A percentile compares a stretch with the other conserved stretches of the same genome.
Evolutionary conservation across 1,140 invertebrate genomes (phyloP).

Genomic region (Drosophila pachea): DNA sequence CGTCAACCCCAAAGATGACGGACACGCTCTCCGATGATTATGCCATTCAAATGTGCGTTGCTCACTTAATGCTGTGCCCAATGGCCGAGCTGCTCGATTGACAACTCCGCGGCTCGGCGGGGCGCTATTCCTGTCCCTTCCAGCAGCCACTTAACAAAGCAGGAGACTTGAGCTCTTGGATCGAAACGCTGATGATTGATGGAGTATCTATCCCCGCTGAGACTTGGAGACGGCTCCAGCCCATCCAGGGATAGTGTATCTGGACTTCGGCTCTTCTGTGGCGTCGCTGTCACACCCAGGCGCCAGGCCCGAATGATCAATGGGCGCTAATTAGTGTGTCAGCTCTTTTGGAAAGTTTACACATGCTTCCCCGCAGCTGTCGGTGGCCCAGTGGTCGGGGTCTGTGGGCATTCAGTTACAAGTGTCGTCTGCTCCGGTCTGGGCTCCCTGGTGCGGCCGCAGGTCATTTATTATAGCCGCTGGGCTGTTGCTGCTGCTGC

Average conservation of each 20-base stretch:
- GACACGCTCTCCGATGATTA: slow-evolving; percentile 44
- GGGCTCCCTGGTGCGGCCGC: slow-evolving; percentile 57
- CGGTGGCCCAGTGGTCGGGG: slow-evolving; percentile 8
- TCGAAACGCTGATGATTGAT: no score
- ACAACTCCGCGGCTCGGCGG: slow-evolving; percentile 14
- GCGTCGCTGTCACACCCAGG: slow-evolving; percentile 53
- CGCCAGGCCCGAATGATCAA: slow-evolving; percentile 68
- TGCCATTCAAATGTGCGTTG: slow-evolving; percentile 52
- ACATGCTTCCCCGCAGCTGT: slow-evolving; percentile 49
- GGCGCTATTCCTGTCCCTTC: neutral
- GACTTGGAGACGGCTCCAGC: no score
- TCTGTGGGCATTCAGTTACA: slow-evolving; percentile 53
- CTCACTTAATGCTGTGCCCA: slow-evolving; percentile 15
- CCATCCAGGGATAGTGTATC: slow-evolving; percentile 2
- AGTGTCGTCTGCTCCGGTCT: slow-evolving; percentile 53
- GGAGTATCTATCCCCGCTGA: no score
- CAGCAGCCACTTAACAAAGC: no score
- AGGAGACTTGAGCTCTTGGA: no score
- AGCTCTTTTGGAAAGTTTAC: slow-evolving; percentile 69
- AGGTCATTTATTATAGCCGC: slow-evolving; percentile 68
- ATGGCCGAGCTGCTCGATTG: slow-evolving; percentile 43
- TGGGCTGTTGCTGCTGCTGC: slow-evolving; percentile 22
- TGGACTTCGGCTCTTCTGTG: neutral
- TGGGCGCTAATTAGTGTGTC: slow-evolving; percentile 74
- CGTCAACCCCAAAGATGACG: slow-evolving; percentile 44